Evolutionary conservation across 2,797 vertebrate genomes (phyloP), one percentile per base, ranked within the genome.

Genomic region (Passerculus sandwichensis): DNA sequence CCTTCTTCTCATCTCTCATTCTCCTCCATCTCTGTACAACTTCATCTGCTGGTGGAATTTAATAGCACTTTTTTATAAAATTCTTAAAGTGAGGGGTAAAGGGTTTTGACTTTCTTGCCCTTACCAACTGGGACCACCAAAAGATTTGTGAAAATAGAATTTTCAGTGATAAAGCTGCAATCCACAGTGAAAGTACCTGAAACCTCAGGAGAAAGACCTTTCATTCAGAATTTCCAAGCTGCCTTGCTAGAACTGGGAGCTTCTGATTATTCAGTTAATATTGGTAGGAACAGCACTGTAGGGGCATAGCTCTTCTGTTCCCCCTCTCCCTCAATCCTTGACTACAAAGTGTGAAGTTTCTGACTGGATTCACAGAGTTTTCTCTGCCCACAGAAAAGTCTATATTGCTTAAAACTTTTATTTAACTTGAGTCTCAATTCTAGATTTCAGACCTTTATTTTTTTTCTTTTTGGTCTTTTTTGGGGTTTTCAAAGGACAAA

Each of bases 321-420:
- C 15, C 3, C 5, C 3, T 25, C 18, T 18, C 26, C 26, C 16
- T 18, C 14, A 71, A 17, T 23, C 9, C 18, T 45, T 2, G 1
- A 34, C 30, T 57, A 42, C 32, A 64, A 92, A 60, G 5, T 12
- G 6, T 72, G 19, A 89, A 48, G 12, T 47, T 17, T 89, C 40
- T 56, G 47, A 21, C 1, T 36, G 23, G 76, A 85, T 50, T 85
- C 29, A 26, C 0, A 4, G 29, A n/a, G 18, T 54, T 69, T 70
- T 34, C 76, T 94, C 29, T 82, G 20, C n/a, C 27, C 29, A 54
- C 11, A 64, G 48, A 70, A 73, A 88, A 66, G 20, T 45, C 12
- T 59, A 21, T 29, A 57, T 38, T 44, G 47, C 44, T 85, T 48
- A 85, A 70, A 74, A 82, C 5, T 25, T 69, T 59, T 59, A 48